Base-by-base conservation (phyloP, 2,797 vertebrate genomes). In the Phrynocephalus guinanensis region DNA sequence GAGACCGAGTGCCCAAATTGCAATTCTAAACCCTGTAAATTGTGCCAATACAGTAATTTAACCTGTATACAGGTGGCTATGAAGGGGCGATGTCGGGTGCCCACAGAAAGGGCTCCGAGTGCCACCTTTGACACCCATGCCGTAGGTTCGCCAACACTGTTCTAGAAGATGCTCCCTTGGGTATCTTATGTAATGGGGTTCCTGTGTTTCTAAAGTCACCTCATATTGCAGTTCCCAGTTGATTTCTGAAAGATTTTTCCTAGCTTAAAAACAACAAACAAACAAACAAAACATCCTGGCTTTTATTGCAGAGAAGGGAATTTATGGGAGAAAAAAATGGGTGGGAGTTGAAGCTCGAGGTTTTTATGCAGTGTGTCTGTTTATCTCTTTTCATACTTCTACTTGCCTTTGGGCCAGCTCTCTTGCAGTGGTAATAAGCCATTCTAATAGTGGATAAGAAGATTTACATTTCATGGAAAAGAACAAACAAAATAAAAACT, bases 401-500 rank as follows among this genome's bases (percentile, higher is more conserved):
- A 83, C 85, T 90, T 90, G 83, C 79, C 9, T 75, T 1, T 92
- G 79, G 8, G 71, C 72, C 0, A 0, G 81, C 82, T 92, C 82
- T 79, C 80, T 90, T 50, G 22, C 86, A 90, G 73, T 87, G 87
- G 26, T 0, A 63, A 77, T 79, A n/a, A 82, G 52, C 78, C 38
- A 16, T 60, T 87, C 72, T 82, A 89, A 89, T 56, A 88, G 38
- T 72, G 80, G 77, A 87, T 84, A 86, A 88, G 87, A 86, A 82
- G 33, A 88, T 91, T 86, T 91, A 0, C 78, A 81, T 94, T 94
- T 93, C 90, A 90, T 50, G 82, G 71, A 38, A 28, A 93, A 84
- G 92, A 88, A 82, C 4, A 89, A 94, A 89, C 90, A 92, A 94
- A 93, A 92, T 91, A 86, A 91, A 94, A 93, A 87, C 93, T 83